Conservation (phyloP, 2,888 invertebrate genomes). For the Timandra comae region DNA sequence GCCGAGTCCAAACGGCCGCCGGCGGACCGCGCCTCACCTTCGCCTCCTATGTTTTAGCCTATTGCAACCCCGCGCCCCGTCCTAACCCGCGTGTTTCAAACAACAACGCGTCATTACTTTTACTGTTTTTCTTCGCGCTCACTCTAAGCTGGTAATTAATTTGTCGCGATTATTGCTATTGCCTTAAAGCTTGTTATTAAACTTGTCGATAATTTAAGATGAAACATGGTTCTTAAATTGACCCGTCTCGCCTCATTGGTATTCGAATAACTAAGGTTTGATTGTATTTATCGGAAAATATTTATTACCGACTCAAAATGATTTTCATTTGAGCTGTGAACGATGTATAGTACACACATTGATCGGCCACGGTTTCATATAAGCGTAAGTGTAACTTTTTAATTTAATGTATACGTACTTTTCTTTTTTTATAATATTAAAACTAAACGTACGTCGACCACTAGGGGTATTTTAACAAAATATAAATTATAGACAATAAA, state of each 20-base stretch:
- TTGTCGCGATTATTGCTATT: constrained; percentile 65
- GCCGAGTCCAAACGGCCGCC: constrained; percentile 46
- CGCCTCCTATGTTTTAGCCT: constrained; percentile 52
- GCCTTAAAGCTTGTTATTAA: constrained; percentile 67
- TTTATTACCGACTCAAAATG: constrained; percentile 35
- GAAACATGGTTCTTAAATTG: constrained; percentile 68
- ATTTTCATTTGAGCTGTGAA: constrained; percentile 49
- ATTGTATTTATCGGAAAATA: constrained; percentile 49
- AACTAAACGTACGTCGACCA: not conserved
- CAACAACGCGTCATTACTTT: constrained; percentile 46
- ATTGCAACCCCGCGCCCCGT: constrained; percentile 49
- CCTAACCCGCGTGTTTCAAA: constrained; percentile 32
- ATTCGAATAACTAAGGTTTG: constrained; percentile 47
- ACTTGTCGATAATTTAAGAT: constrained; percentile 72
- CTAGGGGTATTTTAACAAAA: not conserved
- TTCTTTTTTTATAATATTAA: no score
- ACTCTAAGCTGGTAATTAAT: constrained; percentile 60
- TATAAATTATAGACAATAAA: not conserved
- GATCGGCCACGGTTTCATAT: constrained; percentile 44
- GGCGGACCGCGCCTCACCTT: constrained; percentile 38
- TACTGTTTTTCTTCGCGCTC: constrained; percentile 58
- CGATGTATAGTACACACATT: constrained; percentile 52
- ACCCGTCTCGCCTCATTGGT: constrained; percentile 58
- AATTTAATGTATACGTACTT: not conserved
- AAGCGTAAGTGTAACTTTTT: constrained; percentile 53